Base-by-base conservation (phyloP, 1,140 invertebrate species). In the Lepidurus couesii region DNA sequence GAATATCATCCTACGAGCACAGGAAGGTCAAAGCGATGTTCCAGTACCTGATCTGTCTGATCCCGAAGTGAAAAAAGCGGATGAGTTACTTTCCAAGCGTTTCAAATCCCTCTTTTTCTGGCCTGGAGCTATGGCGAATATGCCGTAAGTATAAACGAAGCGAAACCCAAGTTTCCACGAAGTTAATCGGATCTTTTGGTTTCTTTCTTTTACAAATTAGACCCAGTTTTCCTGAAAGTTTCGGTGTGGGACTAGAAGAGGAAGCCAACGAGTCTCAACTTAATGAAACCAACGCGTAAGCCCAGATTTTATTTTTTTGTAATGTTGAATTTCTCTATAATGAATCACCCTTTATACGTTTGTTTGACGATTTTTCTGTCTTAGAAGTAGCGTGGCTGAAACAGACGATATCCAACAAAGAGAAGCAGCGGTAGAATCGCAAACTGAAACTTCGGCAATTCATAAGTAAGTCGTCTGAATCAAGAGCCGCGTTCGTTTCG, bases 61-160 rank as follows among this genome's bases (percentile, higher is more conserved):
- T 9, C 44, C 45, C 9, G 78, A 75, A 34, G 74, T 44, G 11
- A 24, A 42, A 34, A 75, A 42, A 10, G 78, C 78, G 1, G 78
- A 79, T 26, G 44, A 74, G 44, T 74, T 79, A 21, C 78, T 79
- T 10, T 26, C 75, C 7, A 8, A 74, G 42, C 73, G 78, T 43
- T 45, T 79, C n/a, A 34, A 21, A 74, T 47, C 73, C 9, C 73
- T 79, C 42, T 79, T 79, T 42, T 79, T 75, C 43, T 79, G 78
- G 78, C 74, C 78, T 13, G 78, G 73, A 7, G 73, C 75, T 7
- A 75, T 79, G 74, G 45, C 73, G 10, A 75, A 21, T 43, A 79
- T 75, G n/a, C 34, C 26, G 77, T 78, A 74, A 78, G 77, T 42
- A 24, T 21, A 45, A 7, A 13, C 44, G 42, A 7, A 21, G 11